Evolutionary conservation across 2,797 vertebrate genomes (phyloP).

Genomic region (Diplodus sargus): DNA sequence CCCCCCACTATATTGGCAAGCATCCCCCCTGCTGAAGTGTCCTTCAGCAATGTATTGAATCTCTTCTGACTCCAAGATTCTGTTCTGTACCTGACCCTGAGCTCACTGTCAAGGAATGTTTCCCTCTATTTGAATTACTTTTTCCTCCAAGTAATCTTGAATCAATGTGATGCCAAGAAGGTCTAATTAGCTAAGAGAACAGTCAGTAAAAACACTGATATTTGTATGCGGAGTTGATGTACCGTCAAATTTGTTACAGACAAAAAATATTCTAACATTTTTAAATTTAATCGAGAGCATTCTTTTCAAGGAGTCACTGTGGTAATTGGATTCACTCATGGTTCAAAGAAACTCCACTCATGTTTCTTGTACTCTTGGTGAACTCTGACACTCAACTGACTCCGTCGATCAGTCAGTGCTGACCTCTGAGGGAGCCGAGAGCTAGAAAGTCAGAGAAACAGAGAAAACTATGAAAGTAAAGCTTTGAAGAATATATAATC

Average conservation of each 20-base stretch:
- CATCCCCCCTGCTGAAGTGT: conserved; percentile 49
- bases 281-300: neutral
- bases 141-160: neutral
- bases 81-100: conserved; percentile 35
- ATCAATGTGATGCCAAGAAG: neutral
- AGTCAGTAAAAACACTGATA: neutral
- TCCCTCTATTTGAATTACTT: neutral
- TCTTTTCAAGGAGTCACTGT: neutral
- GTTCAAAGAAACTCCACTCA: too few relatives aligned
- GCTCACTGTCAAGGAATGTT: conserved; percentile 7
- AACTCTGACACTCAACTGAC: neutral
- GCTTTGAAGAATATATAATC: too few relatives aligned
- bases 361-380: neutral
- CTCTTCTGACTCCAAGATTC: conserved; percentile 1
- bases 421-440: neutral
- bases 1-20: conserved; percentile 21
- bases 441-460: neutral
- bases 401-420: neutral
- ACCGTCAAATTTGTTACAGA: neutral
- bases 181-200: conserved; percentile 21
- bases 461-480: neutral
- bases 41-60: conserved; percentile 57
- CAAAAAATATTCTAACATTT: neutral
- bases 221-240: neutral
- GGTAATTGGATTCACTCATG: neutral